Evolutionary conservation across 1,140 invertebrate genomes (phyloP).

Genomic region (Tribolium madens): DNA sequence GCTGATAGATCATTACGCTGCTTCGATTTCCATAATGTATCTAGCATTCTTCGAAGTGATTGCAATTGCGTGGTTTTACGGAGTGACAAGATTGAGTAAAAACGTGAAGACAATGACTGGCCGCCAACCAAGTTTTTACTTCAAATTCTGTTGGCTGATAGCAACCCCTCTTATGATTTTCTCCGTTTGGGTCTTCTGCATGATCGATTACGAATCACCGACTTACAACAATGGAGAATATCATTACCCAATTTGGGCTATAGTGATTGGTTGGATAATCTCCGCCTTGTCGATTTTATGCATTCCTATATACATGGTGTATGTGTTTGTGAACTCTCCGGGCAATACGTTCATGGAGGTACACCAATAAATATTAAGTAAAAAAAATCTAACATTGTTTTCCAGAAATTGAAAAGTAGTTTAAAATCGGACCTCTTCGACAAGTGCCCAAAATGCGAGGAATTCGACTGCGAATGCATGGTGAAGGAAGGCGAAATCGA

Average conservation of each 20-base stretch:
- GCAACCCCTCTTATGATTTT: constrained; percentile 84
- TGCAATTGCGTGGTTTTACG: constrained; percentile 92
- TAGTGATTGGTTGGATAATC: constrained; percentile 88
- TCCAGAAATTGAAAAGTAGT: constrained; percentile 61
- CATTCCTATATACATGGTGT: constrained; percentile 85
- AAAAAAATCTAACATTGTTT: neutral
- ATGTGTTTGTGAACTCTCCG: constrained; percentile 77
- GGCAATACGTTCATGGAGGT: constrained; percentile 82
- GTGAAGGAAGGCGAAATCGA: constrained; percentile 50
- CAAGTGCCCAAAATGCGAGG: constrained; percentile 58
- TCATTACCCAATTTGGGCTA: constrained; percentile 86
- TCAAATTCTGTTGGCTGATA: constrained; percentile 87
- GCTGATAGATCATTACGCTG: constrained; percentile 92
- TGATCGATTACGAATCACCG: constrained; percentile 87
- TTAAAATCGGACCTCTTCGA: constrained; percentile 60
- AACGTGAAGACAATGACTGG: constrained; percentile 93
- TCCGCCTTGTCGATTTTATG: constrained; percentile 85
- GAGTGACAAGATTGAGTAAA: constrained; percentile 80
- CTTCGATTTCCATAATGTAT: constrained; percentile 91
- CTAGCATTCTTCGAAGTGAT: constrained; percentile 93
- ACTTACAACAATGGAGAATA: constrained; percentile 83
- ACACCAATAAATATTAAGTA: constrained; percentile 50
- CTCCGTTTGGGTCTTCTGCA: constrained; percentile 87
- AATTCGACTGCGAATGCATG: constrained; percentile 59
- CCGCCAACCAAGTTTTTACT: constrained; percentile 80